Base-by-base conservation (phyloP, 2,113 vertebrate genomes). In the Eptatretus burgeri region DNA sequence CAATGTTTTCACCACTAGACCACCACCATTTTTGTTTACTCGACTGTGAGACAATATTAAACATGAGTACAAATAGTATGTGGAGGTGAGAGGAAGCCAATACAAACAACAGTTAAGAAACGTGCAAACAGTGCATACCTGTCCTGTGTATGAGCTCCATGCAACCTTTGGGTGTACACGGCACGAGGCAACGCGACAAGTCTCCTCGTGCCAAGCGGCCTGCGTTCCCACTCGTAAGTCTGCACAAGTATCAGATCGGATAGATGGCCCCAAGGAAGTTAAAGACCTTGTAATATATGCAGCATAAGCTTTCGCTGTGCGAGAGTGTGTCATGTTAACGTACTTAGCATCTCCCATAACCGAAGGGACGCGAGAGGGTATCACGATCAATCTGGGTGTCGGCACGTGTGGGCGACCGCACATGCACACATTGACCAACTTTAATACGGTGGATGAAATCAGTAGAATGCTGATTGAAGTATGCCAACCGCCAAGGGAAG, bases 121-220 rank as follows among this genome's bases (percentile, higher is more conserved):
- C 7, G 27, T 41, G 27, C 3, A 41, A 41, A 41, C 27, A 7
- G 27, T 8, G 14, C 19, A 11, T 20, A 88, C 91, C 91, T 67
- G 85, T 87, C 69, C 82, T 76, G 71, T 72, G 80, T 77, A 98
- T 93, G 62, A 98, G 79, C 71, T 93, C 83, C 83, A 98, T 78
- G 75, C 91, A 98, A 71, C 89, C 89, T 69, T 86, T 93, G 10
- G 91, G 87, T 0, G 91, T 98, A 73, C 91, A 98, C 2, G 91
- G 89, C 68, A 94, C 81, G 74, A 96, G 93, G 70, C 87, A 96
- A 74, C 85, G 78, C 3, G 73, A 75, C 13, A 96, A 73, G 69
- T 98, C 84, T 17, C 91, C 91, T 66, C 89, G 83, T 14, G 91
- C 81, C 51, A 98, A 81, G 64, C 91, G 95, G 63, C 91, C 91